Conservation (phyloP, 2,888 invertebrate species). For the Lasioglossum oenotherae region DNA sequence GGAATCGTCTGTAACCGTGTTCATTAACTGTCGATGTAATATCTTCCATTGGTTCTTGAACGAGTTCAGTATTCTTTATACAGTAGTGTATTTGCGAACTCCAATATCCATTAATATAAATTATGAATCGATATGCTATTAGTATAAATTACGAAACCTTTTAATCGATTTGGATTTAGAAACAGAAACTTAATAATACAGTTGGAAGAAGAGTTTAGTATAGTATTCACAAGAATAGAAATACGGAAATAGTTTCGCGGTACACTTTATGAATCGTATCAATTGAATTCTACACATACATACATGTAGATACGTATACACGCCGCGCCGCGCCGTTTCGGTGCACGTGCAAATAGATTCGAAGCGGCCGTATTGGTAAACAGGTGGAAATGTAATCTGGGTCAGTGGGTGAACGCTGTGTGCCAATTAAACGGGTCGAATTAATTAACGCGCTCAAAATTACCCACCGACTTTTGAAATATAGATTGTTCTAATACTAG, state of each 20-base stretch:
- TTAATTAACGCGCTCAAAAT: conserved; percentile 52
- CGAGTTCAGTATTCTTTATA: background rate
- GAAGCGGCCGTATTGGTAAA: conserved; percentile 9
- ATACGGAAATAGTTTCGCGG: background rate
- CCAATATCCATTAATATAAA: background rate
- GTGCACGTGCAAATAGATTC: conserved; percentile 31
- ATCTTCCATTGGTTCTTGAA: background rate
- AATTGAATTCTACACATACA: conserved; percentile 21
- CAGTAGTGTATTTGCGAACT: background rate
- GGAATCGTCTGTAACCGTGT: conserved; percentile 25
- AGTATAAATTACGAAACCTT: background rate
- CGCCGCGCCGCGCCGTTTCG: background rate
- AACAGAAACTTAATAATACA: background rate
- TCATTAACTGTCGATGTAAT: background rate
- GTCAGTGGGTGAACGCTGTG: conserved; percentile 43
- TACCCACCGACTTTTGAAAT: conserved; percentile 23
- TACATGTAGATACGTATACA: background rate
- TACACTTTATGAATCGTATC: conserved; percentile 3
- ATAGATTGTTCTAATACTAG: conserved; percentile 30
- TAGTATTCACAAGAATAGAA: background rate
- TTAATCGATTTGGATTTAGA: background rate
- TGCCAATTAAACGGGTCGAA: conserved; percentile 46
- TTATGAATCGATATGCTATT: background rate
- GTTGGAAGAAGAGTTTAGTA: background rate
- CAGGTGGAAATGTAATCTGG: conserved; percentile 43